Base-by-base conservation (phyloP, 2,888 invertebrate species). In the Resseliella maxima region DNA sequence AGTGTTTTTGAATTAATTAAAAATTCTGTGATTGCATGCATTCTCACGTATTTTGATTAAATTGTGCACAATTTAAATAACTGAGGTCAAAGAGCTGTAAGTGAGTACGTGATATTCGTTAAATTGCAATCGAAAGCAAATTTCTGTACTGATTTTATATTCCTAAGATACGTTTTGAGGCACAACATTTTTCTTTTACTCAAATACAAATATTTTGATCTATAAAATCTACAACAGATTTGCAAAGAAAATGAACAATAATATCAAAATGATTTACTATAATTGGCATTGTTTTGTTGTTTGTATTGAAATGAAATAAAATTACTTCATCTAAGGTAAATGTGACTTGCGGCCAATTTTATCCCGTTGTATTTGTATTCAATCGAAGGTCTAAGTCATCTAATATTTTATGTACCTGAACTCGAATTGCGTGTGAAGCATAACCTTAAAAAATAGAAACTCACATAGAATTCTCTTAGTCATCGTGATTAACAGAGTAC, bases 391-490 rank as follows among this genome's bases (percentile, higher is more conserved):
- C 50, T 50, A 50, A 50, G 50, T 50, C 50, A 50, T 21, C 21
- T 6, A 50, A 10, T 50, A 21, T 21, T 50, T 2, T 21, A 18
- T 50, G 10, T 50, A 50, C 50, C 21, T 50, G 50, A 21, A 21
- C 50, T 21, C 50, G 21, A 18, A 21, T 6, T 50, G 50, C 50
- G 50, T 50, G 50, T 50, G 50, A 50, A 50, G 2, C 50, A 59
- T 5, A 3, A 59, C 18, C 27, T 5, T 24, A n/a, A 59, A 59
- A n/a, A 59, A 59, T 3, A 21, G 18, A 6, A 50, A 50, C 10
- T 50, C n/a, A n/a, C n/a, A n/a, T n/a, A n/a, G n/a, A n/a, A n/a
- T n/a, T 10, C 50, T 50, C 59, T 59, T 59, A 59, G 59, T 59
- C 59, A 59, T 27, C 27, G 59, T 59, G 59, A 59, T 59, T 59